A percentile compares a stretch with the other conserved stretches of the same genome.
Conservation (phyloP, 2,888 invertebrate species). For the Drosophila atroscutellata region DNA sequence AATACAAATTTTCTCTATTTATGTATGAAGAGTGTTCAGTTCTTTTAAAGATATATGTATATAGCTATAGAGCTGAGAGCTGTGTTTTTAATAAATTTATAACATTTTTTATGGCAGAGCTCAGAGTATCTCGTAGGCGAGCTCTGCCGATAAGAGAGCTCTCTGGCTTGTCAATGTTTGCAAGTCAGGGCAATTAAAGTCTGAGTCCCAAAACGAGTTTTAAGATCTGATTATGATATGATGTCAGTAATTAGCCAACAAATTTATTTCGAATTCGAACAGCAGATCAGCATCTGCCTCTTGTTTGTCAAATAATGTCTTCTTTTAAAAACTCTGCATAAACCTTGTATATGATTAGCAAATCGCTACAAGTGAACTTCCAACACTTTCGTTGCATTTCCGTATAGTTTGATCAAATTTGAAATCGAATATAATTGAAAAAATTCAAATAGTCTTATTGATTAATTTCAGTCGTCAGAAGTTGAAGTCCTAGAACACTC, state of each 20-base stretch:
- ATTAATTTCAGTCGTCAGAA: not conserved
- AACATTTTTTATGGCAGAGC: not conserved
- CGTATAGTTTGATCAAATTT: not conserved
- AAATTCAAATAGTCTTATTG: not conserved
- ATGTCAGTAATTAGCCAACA: not conserved
- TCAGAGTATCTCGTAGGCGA: not conserved
- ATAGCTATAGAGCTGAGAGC: not conserved
- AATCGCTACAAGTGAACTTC: not conserved
- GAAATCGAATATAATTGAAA: not conserved
- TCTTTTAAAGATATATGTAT: not conserved
- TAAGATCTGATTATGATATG: slow-evolving; percentile 12
- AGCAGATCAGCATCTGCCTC: not conserved
- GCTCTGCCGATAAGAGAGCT: fast-evolving
- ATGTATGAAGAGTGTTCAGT: not conserved
- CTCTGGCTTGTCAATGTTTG: not conserved
- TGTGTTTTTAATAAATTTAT: not conserved
- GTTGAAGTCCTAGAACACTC: not conserved
- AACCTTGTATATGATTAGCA: too few species aligned
- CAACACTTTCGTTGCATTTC: not conserved
- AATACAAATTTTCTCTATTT: not conserved
- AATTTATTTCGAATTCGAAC: not conserved
- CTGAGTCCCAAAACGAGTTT: slow-evolving; percentile 9
- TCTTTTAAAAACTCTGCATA: not conserved
- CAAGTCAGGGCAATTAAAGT: not conserved
- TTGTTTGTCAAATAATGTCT: not conserved